Conservation (phyloP, 2,888 invertebrate genomes). For the Phyto melanocephala region DNA sequence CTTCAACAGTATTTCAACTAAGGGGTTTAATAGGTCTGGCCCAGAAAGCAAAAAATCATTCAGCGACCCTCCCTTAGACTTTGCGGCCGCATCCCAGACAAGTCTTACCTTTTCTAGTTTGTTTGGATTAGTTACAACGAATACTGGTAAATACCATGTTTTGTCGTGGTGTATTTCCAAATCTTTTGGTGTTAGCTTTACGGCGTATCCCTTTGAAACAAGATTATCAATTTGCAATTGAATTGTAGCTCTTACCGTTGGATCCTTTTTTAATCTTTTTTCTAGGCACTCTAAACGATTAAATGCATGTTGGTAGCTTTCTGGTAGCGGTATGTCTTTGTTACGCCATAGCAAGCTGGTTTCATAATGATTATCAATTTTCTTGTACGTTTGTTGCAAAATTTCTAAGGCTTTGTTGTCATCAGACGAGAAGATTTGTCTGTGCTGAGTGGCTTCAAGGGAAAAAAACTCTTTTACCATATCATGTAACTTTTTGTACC, state of each 20-base stretch:
- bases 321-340: not conserved
- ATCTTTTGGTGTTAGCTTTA: conserved; percentile 34
- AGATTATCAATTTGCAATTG: conserved; percentile 47
- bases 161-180: not conserved
- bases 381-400: conserved; percentile 22
- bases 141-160: too few species aligned
- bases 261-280: not conserved
- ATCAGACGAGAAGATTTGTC: not conserved
- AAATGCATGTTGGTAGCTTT: not conserved
- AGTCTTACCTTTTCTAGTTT: conserved; percentile 68
- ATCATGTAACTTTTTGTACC: conserved; percentile 43
- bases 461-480: conserved; percentile 38
- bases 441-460: conserved; percentile 4
- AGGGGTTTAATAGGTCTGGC: conserved; percentile 47
- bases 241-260: not conserved
- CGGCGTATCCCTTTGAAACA: conserved; percentile 48
- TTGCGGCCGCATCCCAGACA: conserved; percentile 73
- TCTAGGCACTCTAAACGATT: conserved; percentile 13
- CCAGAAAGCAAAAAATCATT: conserved; percentile 66
- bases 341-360: conserved; percentile 41
- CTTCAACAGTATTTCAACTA: conserved; percentile 64
- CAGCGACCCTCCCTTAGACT: conserved; percentile 67
- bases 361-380: conserved; percentile 12
- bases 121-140: conserved; percentile 52
- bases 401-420: conserved; percentile 23